Evolutionary conservation across 2,797 vertebrate genomes (phyloP).

Genomic region (Lagorchestes hirsutus): DNA sequence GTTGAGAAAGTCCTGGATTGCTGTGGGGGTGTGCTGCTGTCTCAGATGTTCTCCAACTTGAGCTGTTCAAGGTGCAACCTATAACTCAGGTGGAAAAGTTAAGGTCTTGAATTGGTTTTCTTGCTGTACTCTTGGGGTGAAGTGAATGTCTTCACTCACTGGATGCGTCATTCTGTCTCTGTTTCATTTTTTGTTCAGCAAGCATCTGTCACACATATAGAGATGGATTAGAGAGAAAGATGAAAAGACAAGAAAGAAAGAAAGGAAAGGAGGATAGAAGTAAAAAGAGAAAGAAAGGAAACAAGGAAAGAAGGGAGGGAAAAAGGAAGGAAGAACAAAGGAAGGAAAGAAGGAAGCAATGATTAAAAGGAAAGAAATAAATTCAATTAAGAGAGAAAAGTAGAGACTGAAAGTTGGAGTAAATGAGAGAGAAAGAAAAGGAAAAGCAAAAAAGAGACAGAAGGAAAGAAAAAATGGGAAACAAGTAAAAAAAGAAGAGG

Average conservation of each 20-base stretch:
- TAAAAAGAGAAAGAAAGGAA: not conserved
- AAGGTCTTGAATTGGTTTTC: constrained; percentile 2
- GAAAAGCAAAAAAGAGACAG: not conserved
- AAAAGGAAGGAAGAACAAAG: no score
- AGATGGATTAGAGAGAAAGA: not conserved
- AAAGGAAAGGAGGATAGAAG: not conserved
- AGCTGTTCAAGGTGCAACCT: constrained; percentile 1
- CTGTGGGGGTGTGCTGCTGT: not conserved
- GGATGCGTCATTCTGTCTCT: not conserved
- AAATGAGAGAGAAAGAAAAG: not conserved
- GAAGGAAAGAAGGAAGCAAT: not conserved
- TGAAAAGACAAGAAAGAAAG: not conserved
- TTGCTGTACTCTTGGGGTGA: not conserved
- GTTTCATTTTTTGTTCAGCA: not conserved
- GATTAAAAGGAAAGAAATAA: no score
- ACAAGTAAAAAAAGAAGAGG: not conserved
- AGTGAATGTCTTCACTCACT: not conserved
- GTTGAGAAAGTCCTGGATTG: not conserved
- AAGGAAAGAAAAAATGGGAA: not conserved
- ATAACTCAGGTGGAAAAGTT: not conserved
- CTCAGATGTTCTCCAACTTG: not conserved
- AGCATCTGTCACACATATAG: not conserved
- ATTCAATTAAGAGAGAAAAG: no score
- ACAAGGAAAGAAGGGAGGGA: not conserved
- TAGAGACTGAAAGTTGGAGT: no score